These are phyloP conservation scores for Intellagama lesueurii DNA, from an alignment of 2,797 vertebrate species.

Conservation along the genomic window DNA sequence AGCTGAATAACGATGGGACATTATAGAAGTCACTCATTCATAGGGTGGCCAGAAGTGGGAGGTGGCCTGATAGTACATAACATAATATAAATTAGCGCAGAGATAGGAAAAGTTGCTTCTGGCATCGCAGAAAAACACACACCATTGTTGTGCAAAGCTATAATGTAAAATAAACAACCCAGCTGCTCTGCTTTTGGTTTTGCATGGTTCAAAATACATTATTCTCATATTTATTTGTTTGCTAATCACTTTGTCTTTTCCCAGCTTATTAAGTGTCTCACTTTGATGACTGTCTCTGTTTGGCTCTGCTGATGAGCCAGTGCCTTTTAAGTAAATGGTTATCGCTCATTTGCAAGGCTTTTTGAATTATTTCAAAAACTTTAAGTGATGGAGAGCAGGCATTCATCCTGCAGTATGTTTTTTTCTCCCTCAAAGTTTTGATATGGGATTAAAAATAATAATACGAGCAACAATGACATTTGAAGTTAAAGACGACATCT, in stretches of 20 bases:
- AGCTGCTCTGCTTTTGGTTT: constrained; percentile 19
- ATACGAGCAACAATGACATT: constrained; percentile 59
- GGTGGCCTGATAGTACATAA: too few relatives aligned
- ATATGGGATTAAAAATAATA: constrained; percentile 67
- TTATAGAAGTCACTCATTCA: too few relatives aligned
- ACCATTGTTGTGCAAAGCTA: constrained; percentile 38
- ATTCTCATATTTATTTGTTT: constrained; percentile 61
- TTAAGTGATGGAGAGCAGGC: constrained; percentile 69
- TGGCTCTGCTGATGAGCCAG: constrained; percentile 10
- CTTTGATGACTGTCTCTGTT: constrained; percentile 40
- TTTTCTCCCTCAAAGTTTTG: constrained; percentile 62
- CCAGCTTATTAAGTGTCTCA: constrained; percentile 56
- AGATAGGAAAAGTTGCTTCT: too few relatives aligned
- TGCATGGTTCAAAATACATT: constrained; percentile 60
- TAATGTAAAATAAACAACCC: constrained; percentile 10
- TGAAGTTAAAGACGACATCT: constrained; percentile 76
- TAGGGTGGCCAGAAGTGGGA: too few relatives aligned
- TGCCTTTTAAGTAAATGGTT: constrained; percentile 69
- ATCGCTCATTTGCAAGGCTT: constrained; percentile 62
- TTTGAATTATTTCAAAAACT: constrained; percentile 68
- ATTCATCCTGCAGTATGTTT: constrained; percentile 67
- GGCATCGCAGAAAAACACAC: neutral
- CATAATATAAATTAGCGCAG: too few relatives aligned
- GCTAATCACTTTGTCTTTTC: constrained; percentile 64
- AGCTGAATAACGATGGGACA: too few relatives aligned